Base-by-base conservation (phyloP, 2,888 invertebrate genomes). In the Branchinecta sandiegonensis region DNA sequence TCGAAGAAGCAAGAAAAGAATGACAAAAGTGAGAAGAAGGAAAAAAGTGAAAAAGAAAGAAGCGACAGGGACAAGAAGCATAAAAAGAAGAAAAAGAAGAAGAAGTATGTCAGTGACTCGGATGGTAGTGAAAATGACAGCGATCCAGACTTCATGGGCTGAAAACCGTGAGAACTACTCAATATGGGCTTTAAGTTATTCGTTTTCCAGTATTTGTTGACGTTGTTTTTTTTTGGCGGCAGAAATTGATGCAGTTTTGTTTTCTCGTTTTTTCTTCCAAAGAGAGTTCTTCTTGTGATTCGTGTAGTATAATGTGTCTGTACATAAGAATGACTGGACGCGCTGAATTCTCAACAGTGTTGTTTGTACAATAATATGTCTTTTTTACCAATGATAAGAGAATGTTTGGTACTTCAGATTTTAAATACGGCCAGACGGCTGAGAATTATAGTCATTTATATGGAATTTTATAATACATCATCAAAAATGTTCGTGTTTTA, bases 61-160 rank as follows among this genome's bases (percentile, higher is more conserved):
- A 56, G 56, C 17, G 56, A 56, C 8, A n/a, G 56, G 17, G 56
- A 56, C n/a, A n/a, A 17, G 17, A 56, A 56, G 17, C 56, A 80
- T 73, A 80, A 80, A 78, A 81, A 81, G 75, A 84, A 83, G 76
- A 80, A 82, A 71, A 81, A 81, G 78, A 81, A 80, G 75, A 81
- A 81, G 73, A 82, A 79, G 69, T 79, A 83, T 11, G 83, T 82
- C 71, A 83, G 83, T 71, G 86, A 86, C 71, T 83, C 83, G 77
- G 85, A 83, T 73, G 84, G 74, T 47, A 75, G 75, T 67, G 75
- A 75, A 56, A 66, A 67, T 14, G 74, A 75, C 69, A 84, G 73
- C 4, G 74, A 74, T 69, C 75, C 75, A 13, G 75, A 75, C 71
- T 75, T 74, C 70, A 69, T 68, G 66, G 71, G 67, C 56, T 72